Percentiles rank a stretch among this genome's conserved stretches.
phyloP scores from a whole-genome alignment of 2,888 invertebrate genomes.

The Drosophila suboccidentalis region DNA sequence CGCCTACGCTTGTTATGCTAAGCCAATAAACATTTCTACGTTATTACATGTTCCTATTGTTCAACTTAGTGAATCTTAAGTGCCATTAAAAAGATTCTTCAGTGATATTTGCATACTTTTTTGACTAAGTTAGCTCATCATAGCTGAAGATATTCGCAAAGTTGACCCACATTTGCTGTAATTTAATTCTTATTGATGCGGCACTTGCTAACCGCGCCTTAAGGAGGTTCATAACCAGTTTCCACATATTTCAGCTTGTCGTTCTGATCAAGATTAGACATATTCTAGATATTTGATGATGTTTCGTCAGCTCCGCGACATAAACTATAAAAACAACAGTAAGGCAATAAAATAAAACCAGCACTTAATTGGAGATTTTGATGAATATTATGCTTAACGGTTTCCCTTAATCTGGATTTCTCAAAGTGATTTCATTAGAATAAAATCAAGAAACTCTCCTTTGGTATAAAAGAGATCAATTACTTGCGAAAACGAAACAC shows the following conservation, averaged over 20 bases:
- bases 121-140: slow-evolving; percentile 7
- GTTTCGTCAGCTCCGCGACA: background rate
- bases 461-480: slow-evolving; percentile 50
- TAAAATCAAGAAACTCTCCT: background rate
- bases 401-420: slow-evolving; percentile 24
- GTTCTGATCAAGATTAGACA: slow-evolving; percentile 13
- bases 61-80: background rate
- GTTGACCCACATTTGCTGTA: slow-evolving; percentile 24
- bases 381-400: slow-evolving; percentile 41
- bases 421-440: slow-evolving; percentile 26
- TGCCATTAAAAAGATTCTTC: background rate
- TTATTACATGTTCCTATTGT: slow-evolving; percentile 18
- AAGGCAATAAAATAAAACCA: slow-evolving; percentile 44
- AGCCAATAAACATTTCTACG: background rate
- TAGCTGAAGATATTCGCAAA: slow-evolving; percentile 5
- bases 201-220: slow-evolving; percentile 17
- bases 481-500: slow-evolving; percentile 25
- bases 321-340: slow-evolving; percentile 30
- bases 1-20: slow-evolving; percentile 11
- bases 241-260: slow-evolving; percentile 6
- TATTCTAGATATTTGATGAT: slow-evolving; percentile 18
- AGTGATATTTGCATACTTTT: slow-evolving; percentile 26
- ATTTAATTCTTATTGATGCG: slow-evolving; percentile 13
- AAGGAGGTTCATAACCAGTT: slow-evolving; percentile 34
- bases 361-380: slow-evolving; percentile 17